These are phyloP conservation scores for Calcarius lapponicus DNA, from an alignment of 2,797 vertebrate species.

Conservation along the genomic window DNA sequence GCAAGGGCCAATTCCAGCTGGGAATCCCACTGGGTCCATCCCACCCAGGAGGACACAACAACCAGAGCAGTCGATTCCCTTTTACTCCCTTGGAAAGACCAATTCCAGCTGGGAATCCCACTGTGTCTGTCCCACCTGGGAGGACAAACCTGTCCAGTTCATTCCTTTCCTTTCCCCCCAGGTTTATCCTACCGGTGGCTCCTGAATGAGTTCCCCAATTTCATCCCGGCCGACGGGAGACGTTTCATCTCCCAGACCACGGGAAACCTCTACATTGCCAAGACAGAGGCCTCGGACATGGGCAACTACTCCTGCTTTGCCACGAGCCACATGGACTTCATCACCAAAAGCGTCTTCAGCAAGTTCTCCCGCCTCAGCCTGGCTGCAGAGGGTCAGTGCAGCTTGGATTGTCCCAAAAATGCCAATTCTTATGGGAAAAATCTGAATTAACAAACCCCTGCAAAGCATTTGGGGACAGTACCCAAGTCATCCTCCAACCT, in stretches of 20 bases:
- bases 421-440: background rate
- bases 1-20: background rate
- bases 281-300: conserved; percentile 85
- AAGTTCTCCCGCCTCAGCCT: conserved; percentile 88
- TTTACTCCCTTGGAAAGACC: background rate
- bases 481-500: background rate
- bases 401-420: background rate
- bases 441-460: accelerated
- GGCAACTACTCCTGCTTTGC: conserved; percentile 94
- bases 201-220: conserved; percentile 93
- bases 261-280: conserved; percentile 92
- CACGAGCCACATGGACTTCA: conserved; percentile 92
- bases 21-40: background rate
- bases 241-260: conserved; percentile 95
- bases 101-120: background rate
- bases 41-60: background rate
- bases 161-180: conserved; percentile 40
- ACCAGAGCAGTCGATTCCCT: accelerated
- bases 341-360: conserved; percentile 96
- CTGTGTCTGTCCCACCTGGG: background rate
- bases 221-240: conserved; percentile 84
- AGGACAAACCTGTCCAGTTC: background rate
- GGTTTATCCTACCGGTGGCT: conserved; percentile 95
- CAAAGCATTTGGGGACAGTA: background rate
- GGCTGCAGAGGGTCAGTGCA: conserved; percentile 83